Percentiles rank a stretch among this genome's conserved stretches.
These are phyloP conservation scores for Pseudorectes ferrugineus DNA, from an alignment of 2,113 vertebrate species.

Conservation along the genomic window DNA sequence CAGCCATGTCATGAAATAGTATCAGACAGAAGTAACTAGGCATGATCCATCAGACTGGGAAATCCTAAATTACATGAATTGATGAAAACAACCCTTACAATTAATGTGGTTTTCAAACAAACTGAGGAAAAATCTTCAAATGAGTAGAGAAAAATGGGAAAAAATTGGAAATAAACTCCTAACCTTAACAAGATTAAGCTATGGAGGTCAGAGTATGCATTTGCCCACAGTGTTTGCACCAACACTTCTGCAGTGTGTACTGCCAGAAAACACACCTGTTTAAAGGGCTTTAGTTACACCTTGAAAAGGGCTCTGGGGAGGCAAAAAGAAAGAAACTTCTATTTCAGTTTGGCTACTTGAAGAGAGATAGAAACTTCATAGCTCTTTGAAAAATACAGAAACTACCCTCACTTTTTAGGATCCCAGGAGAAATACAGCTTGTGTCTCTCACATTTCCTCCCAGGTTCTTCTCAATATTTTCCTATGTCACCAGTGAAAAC, in stretches of 20 bases:
- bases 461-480: neutral
- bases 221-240: neutral
- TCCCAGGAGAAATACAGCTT: neutral
- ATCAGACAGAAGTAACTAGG: neutral
- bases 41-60: neutral
- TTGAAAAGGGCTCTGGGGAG: neutral
- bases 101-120: conserved; percentile 24
- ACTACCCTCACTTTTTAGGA: neutral
- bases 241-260: neutral
- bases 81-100: neutral
- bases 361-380: neutral
- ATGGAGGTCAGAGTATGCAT: neutral
- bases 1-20: neutral
- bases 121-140: neutral
- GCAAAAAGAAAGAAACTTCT: neutral
- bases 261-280: neutral
- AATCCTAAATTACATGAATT: neutral
- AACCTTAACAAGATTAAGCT: neutral
- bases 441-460: neutral
- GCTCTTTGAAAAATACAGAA: neutral
- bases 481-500: neutral
- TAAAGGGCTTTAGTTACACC: neutral
- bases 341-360: neutral
- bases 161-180: neutral
- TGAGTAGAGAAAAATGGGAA: neutral